phyloP scores from a whole-genome alignment of 2,113 vertebrate species.

The Gobio gobio region DNA sequence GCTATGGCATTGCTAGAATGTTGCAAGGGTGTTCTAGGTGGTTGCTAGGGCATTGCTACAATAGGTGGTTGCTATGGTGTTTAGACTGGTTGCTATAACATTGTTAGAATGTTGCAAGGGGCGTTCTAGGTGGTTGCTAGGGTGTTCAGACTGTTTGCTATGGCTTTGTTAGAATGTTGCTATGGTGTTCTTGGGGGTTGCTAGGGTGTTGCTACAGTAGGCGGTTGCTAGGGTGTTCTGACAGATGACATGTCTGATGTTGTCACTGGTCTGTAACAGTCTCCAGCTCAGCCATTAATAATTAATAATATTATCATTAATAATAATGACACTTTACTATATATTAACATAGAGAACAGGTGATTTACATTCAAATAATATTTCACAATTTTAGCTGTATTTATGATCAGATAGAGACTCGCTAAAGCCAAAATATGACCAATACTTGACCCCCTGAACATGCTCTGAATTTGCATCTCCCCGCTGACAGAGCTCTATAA shows the following conservation, averaged over 20 bases:
- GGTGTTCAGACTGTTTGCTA: not conserved
- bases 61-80: too few species aligned
- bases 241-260: not conserved
- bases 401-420: not conserved
- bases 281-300: not conserved
- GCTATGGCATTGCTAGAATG: too few species aligned
- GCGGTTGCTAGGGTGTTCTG: not conserved
- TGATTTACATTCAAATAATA: too few species aligned
- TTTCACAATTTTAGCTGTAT: too few species aligned
- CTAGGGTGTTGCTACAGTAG: not conserved
- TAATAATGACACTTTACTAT: not conserved
- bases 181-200: not conserved
- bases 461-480: not conserved
- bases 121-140: not conserved
- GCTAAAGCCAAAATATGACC: not conserved
- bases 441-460: too few species aligned
- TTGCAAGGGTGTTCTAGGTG: too few species aligned
- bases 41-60: too few species aligned
- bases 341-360: not conserved
- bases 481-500: not conserved
- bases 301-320: too few species aligned
- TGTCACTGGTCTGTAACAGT: not conserved
- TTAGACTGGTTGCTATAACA: too few species aligned
- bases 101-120: too few species aligned
- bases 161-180: not conserved